phyloP scores from a whole-genome alignment of 2,797 vertebrate species.

The Tragopan temminckii region DNA sequence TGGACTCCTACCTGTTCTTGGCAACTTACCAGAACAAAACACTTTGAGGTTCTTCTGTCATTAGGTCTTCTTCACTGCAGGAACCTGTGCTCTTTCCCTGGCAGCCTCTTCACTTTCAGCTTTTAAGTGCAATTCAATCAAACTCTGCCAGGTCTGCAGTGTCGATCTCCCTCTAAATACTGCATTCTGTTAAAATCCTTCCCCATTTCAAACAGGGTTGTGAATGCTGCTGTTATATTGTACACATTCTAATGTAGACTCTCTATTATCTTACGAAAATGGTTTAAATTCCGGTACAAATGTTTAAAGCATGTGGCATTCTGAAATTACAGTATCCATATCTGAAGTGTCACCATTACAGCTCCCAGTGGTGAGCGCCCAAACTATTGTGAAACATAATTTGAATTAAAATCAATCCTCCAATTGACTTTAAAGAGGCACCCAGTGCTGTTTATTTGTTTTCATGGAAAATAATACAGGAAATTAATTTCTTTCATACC shows the following conservation, averaged over 20 bases:
- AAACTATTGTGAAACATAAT: slow-evolving; percentile 53
- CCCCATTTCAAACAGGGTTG: slow-evolving; percentile 5
- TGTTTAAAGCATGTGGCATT: slow-evolving; percentile 58
- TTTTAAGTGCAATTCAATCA: not conserved
- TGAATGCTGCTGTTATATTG: slow-evolving; percentile 41
- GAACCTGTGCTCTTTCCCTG: not conserved
- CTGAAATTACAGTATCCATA: slow-evolving; percentile 62
- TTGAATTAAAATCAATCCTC: slow-evolving; percentile 72
- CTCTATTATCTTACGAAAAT: slow-evolving; percentile 40
- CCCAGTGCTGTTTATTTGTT: slow-evolving; percentile 56
- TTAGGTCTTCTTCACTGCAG: not conserved
- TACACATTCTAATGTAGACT: slow-evolving; percentile 40
- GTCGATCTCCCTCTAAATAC: not conserved
- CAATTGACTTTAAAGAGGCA: slow-evolving; percentile 45
- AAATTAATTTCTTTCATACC: slow-evolving; percentile 61
- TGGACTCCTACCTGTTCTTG: slow-evolving; percentile 27
- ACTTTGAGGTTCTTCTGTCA: not conserved
- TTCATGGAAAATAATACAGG: slow-evolving; percentile 63
- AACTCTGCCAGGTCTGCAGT: not conserved
- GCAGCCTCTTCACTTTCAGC: not conserved
- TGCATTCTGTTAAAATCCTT: not conserved
- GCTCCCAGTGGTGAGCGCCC: slow-evolving; percentile 12
- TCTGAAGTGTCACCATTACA: slow-evolving; percentile 65
- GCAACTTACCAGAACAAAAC: not conserved
- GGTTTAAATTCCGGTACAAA: slow-evolving; percentile 67